phyloP scores from a whole-genome alignment of 2,797 vertebrate species.

The Hafferia zeledoni region DNA sequence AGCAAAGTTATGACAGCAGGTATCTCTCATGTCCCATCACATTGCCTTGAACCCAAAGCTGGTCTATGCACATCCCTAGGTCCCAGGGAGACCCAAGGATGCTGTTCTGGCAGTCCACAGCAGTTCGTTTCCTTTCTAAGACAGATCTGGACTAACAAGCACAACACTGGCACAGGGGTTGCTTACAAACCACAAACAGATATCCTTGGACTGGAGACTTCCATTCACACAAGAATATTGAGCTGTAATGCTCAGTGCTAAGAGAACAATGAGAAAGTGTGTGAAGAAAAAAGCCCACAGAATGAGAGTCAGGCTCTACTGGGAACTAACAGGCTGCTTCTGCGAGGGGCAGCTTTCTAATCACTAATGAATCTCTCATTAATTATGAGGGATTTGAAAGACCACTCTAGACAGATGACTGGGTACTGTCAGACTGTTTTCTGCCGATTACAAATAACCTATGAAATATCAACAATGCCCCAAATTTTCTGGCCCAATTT shows the following conservation, averaged over 20 bases:
- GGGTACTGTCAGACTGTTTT: not conserved
- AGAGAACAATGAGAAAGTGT: not conserved
- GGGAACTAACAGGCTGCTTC: not conserved
- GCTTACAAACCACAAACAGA: not conserved
- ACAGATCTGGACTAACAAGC: not conserved
- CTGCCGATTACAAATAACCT: not conserved
- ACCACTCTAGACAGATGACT: not conserved
- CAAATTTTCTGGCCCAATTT: not conserved
- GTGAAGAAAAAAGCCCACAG: not conserved
- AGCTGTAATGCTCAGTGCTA: not conserved
- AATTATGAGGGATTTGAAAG: not conserved
- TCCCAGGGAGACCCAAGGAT: not conserved
- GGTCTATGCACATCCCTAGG: not conserved
- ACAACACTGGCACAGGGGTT: not conserved
- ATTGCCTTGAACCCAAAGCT: not conserved
- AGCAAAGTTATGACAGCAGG: not conserved
- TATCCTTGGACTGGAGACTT: not conserved
- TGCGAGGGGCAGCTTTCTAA: not conserved
- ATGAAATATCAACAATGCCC: not conserved
- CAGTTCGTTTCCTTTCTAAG: not conserved
- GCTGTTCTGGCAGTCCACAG: not conserved
- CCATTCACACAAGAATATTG: not conserved
- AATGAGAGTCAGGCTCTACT: not conserved
- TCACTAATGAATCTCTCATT: not conserved
- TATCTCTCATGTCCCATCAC: not conserved